Base-by-base conservation (phyloP, 2,888 invertebrate genomes). In the Alcis repandata region DNA sequence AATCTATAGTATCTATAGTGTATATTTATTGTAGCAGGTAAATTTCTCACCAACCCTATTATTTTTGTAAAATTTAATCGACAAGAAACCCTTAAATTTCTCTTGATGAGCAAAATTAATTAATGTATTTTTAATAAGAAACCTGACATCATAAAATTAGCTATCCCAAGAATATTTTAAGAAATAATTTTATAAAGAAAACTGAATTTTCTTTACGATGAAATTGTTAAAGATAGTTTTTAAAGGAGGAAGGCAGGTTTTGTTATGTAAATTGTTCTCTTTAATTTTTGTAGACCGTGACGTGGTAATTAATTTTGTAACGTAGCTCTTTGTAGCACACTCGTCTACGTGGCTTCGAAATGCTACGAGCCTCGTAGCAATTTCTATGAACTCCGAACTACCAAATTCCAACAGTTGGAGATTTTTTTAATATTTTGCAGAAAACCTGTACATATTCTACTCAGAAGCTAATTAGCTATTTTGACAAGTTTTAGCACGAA, bases 41-140 rank as follows among this genome's bases (percentile, higher is more conserved):
- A 36, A 11, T 36, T 7, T 27, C 10, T 36, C 11, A 7, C 9
- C 9, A 7, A 9, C 11, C 36, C 9, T 11, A 45, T 3, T 2
- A 19, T 45, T 45, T 45, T 3, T 46, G 0, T n/a, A 22, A 10
- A 43, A 19, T 2, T 27, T 4, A 20, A 49, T 2, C 2, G 17
- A 20, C 51, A n/a, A 36, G 51, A 52, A 52, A 36, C 51, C 51
- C 11, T 20, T 13, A 20, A 52, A 20, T 2, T 38, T 7, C 6
- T 2, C 8, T 19, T 6, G 48, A 48, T 52, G 51, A 36, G 17
- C 22, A 9, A 49, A 19, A 13, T 54, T 54, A 54, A 54, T 54
- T 54, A 54, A 41, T 15, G 15, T 20, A 54, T 20, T 2, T 15
- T 22, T 11, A 41, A 40, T 17, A 13, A 15, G 54, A 54, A 54